Evolutionary conservation across 1,140 invertebrate genomes (phyloP), one percentile per base, ranked within the genome.

Genomic region (Leptestheria dahalacensis): DNA sequence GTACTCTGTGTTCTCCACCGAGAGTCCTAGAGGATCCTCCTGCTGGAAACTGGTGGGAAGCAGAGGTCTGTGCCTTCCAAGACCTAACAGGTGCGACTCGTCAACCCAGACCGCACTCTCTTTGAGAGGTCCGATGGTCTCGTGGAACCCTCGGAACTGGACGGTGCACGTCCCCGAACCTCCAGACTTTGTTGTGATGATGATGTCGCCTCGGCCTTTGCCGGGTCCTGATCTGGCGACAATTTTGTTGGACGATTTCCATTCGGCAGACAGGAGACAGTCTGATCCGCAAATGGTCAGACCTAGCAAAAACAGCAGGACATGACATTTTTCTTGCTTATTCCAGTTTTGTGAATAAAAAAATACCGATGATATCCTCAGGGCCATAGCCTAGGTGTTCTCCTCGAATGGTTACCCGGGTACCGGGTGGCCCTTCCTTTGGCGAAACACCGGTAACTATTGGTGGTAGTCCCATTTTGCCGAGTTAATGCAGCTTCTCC

Each of bases 91-190:
- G 2, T 83, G 82, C 29, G 84, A 84, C 74, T 94, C 94, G 73
- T 98, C 94, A 1, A 98, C 89, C 96, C 96, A 99, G 10, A 98
- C 91, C n/a, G 93, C 91, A 66, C 90, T 94, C 71, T 98, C 96
- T 73, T 97, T 96, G 57, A 97, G 81, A 1, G 94, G 92, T 0
- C 91, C 91, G 73, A 89, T 82, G 1, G 84, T 84, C 70, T 91
- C 88, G 72, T 88, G 82, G 67, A 88, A 88, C 0, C 84, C 82
- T 72, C 88, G 82, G 72, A 99, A 99, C 66, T 94, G 88, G 3
- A 99, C 92, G 20, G 92, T 97, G 52, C 89, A 96, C 15, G 87
- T 86, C 18, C 96, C 96, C 67, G 82, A 77, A 6, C 95, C 95
- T 48, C 95, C 96, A 65, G 82, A 85, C 58, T 77, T 76, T 0